These are phyloP conservation scores for Brachypteracias leptosomus DNA, from an alignment of 2,113 vertebrate genomes.

Conservation along the genomic window DNA sequence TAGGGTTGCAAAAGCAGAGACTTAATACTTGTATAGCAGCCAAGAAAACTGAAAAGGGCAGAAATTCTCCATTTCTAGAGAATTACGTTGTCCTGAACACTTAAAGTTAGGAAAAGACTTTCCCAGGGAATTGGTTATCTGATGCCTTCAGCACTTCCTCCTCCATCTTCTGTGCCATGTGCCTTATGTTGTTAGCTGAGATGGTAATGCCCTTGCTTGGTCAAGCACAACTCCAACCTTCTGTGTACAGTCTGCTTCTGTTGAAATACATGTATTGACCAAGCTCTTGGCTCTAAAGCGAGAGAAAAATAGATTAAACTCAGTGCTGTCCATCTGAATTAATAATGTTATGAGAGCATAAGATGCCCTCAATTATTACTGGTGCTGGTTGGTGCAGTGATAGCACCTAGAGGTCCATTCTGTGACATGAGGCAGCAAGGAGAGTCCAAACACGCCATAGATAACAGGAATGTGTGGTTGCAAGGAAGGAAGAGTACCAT, in stretches of 20 bases:
- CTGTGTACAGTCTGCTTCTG: not conserved
- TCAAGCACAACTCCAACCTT: not conserved
- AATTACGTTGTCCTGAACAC: not conserved
- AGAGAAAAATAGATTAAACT: not conserved
- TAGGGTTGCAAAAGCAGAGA: not conserved
- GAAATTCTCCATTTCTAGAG: not conserved
- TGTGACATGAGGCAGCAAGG: not conserved
- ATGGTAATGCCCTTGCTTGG: not conserved
- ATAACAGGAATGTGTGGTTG: not conserved
- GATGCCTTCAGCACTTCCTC: not conserved
- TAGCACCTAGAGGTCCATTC: not conserved
- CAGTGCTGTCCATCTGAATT: not conserved
- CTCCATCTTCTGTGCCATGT: rapidly evolving
- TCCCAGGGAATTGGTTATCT: not conserved
- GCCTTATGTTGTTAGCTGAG: rapidly evolving
- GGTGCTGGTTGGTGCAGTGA: not conserved
- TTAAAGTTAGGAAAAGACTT: not conserved
- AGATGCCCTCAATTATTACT: not conserved
- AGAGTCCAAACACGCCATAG: not conserved
- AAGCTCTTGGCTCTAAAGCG: not conserved
- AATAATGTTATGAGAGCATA: not conserved
- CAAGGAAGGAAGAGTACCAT: not conserved
- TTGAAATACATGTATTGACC: not conserved
- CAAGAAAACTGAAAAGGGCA: not conserved
- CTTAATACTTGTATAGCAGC: not conserved